A percentile compares a stretch with the other conserved stretches of the same genome.
phyloP scores from a whole-genome alignment of 2,888 invertebrate species.

The Lasioglossum villosulum region DNA sequence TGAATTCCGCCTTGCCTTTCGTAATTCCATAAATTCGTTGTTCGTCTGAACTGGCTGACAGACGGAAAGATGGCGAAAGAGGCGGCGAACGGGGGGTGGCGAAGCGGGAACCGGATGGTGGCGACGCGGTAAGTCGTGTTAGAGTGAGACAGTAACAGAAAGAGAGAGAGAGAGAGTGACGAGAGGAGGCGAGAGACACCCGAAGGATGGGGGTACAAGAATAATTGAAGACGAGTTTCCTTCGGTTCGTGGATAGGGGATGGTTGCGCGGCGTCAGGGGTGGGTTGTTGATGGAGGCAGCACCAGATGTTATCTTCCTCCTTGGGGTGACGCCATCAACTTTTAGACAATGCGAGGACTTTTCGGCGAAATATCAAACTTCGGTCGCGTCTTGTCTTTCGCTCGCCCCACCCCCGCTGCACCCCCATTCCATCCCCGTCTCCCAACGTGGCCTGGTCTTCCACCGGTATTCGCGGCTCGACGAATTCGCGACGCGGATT shows the following conservation, averaged over 20 bases:
- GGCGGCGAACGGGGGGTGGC: slow-evolving; percentile 33
- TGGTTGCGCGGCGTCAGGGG: slow-evolving; percentile 72
- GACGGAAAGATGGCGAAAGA: slow-evolving; percentile 71
- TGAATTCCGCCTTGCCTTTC: slow-evolving; percentile 75
- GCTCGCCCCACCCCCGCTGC: slow-evolving; percentile 29
- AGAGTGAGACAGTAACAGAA: slow-evolving; percentile 49
- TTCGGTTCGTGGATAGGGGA: slow-evolving; percentile 73
- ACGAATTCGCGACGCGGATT: slow-evolving; percentile 57
- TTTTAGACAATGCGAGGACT: slow-evolving; percentile 82
- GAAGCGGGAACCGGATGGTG: slow-evolving; percentile 75
- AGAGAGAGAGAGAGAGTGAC: background rate
- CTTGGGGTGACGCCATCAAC: slow-evolving; percentile 81
- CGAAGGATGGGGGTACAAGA: slow-evolving; percentile 75
- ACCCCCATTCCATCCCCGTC: background rate
- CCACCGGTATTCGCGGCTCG: slow-evolving; percentile 19
- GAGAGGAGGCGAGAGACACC: slow-evolving; percentile 28
- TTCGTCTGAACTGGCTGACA: slow-evolving; percentile 78
- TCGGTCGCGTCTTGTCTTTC: slow-evolving; percentile 73
- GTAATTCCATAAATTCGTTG: slow-evolving; percentile 80
- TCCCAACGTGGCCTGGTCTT: background rate
- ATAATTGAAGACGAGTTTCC: slow-evolving; percentile 83
- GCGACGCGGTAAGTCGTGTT: slow-evolving; percentile 74
- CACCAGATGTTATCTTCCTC: slow-evolving; percentile 82
- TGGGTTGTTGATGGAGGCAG: slow-evolving; percentile 81
- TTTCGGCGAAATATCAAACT: slow-evolving; percentile 82